These are phyloP conservation scores for Cheilosia urbana DNA, from an alignment of 2,888 invertebrate species.

Conservation along the genomic window DNA sequence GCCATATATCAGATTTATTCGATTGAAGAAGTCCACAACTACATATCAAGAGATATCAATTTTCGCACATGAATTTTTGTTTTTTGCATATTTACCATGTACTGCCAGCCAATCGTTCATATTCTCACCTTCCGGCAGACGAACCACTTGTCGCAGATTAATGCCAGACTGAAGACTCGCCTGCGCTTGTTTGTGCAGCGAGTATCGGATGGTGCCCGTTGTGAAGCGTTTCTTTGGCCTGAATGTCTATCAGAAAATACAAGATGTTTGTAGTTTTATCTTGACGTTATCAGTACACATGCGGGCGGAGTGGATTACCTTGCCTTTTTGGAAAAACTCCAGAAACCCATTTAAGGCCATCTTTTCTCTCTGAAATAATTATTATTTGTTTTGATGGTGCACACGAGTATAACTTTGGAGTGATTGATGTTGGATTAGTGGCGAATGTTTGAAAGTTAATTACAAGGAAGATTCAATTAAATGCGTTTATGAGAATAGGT, in stretches of 20 bases:
- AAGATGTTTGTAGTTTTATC: not conserved
- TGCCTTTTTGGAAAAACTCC: conserved; percentile 91
- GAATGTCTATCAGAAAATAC: conserved; percentile 88
- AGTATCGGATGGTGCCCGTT: conserved; percentile 92
- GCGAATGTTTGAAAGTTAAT: conserved; percentile 23
- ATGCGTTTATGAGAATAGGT: conserved; percentile 19
- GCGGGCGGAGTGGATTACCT: conserved; percentile 84
- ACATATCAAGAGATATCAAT: conserved; percentile 78
- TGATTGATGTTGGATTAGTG: conserved; percentile 4
- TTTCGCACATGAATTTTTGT: not conserved
- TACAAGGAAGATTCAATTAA: not conserved
- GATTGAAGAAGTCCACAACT: conserved; percentile 97
- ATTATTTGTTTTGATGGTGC: conserved; percentile 21
- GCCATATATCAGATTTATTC: conserved; percentile 96
- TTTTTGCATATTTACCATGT: conserved; percentile 87
- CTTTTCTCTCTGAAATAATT: conserved; percentile 71
- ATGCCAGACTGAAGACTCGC: conserved; percentile 95
- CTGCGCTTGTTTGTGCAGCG: conserved; percentile 95
- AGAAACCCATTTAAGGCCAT: conserved; percentile 90
- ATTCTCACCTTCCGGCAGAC: conserved; percentile 92
- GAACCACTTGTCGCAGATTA: conserved; percentile 92
- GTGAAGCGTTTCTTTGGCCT: conserved; percentile 94
- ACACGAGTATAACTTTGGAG: conserved; percentile 5
- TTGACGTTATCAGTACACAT: conserved; percentile 16
- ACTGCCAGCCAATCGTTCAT: conserved; percentile 96